phyloP scores from a whole-genome alignment of 2,797 vertebrate genomes.

The Chrosomus eos region DNA sequence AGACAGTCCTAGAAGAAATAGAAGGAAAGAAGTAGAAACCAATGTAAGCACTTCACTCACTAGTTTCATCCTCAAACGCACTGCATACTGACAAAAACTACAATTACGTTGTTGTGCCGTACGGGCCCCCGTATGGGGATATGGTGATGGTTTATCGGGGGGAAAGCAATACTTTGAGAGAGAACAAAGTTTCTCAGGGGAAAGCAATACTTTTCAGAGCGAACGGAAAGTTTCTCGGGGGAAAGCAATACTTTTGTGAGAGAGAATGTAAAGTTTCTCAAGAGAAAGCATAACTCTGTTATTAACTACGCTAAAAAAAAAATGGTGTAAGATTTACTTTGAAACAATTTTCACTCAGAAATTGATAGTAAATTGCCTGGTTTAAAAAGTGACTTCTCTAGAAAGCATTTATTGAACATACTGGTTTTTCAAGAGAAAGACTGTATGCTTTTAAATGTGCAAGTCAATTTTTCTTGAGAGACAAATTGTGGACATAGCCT shows the following conservation, averaged over 20 bases:
- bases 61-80: not conserved
- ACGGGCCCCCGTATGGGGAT: not conserved
- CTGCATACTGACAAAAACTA: not conserved
- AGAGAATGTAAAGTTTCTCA: too few relatives aligned
- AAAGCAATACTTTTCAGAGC: too few relatives aligned
- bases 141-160: not conserved
- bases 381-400: not conserved
- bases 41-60: not conserved
- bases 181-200: not conserved
- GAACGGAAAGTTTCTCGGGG: too few relatives aligned
- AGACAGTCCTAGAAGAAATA: constrained; percentile 86
- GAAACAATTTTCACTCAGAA: not conserved
- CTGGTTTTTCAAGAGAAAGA: not conserved
- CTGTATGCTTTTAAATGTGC: not conserved
- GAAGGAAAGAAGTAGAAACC: not conserved
- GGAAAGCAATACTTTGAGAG: not conserved
- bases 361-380: not conserved
- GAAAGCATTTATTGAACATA: not conserved
- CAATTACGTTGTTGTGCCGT: not conserved
- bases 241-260: too few relatives aligned
- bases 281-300: not conserved
- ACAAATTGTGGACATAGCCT: not conserved
- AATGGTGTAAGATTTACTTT: not conserved
- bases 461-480: not conserved
- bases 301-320: not conserved